These are phyloP conservation scores for Tiphia femorata DNA, from an alignment of 2,888 invertebrate species.

Conservation along the genomic window DNA sequence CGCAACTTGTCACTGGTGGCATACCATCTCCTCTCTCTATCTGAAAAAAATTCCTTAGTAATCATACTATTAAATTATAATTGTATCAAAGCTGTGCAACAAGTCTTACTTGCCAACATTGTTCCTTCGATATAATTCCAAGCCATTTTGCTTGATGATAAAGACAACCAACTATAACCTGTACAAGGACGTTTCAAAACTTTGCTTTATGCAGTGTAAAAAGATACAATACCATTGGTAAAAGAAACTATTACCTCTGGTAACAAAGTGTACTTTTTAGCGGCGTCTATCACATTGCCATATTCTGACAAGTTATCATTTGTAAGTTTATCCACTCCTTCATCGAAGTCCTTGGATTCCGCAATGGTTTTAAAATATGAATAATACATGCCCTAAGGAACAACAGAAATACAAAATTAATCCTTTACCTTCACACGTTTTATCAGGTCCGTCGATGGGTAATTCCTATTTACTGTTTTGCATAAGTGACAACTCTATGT, in stretches of 20 bases:
- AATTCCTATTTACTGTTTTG: too few species aligned
- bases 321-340: constrained; percentile 76
- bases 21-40: constrained; percentile 76
- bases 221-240: background rate
- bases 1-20: constrained; percentile 79
- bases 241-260: constrained; percentile 77
- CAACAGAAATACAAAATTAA: constrained; percentile 16
- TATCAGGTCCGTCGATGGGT: too few species aligned
- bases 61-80: too few species aligned
- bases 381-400: constrained; percentile 82
- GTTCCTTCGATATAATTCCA: constrained; percentile 50
- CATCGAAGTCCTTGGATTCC: constrained; percentile 74
- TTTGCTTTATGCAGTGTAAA: background rate
- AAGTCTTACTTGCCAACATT: constrained; percentile 69
- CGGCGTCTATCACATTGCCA: constrained; percentile 84
- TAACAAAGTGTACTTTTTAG: constrained; percentile 85
- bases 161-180: constrained; percentile 69
- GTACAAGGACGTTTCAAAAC: constrained; percentile 21
- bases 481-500: too few species aligned
- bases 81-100: too few species aligned
- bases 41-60: constrained; percentile 46
- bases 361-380: constrained; percentile 88
- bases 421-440: too few species aligned
- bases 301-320: constrained; percentile 85
- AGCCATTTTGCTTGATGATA: constrained; percentile 70